phyloP scores from a whole-genome alignment of 2,113 vertebrate species.

The Dermatemys mawii region DNA sequence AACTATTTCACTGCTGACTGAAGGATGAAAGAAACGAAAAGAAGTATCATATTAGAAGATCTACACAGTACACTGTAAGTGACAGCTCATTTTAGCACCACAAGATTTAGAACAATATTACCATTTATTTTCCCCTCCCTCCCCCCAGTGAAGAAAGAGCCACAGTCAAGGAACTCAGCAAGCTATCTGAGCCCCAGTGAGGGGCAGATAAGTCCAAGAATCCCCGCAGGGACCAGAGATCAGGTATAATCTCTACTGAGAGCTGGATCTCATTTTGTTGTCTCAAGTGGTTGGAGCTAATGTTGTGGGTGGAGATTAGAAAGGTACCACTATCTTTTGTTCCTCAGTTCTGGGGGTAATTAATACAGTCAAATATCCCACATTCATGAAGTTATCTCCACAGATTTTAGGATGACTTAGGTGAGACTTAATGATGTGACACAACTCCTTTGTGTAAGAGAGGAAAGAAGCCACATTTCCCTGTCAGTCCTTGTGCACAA shows the following conservation, averaged over 20 bases:
- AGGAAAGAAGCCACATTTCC: not conserved
- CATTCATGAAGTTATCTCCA: not conserved
- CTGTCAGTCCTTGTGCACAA: not conserved
- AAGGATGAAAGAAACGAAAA: not conserved
- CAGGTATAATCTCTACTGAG: not conserved
- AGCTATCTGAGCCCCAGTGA: accelerated
- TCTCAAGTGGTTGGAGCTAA: not conserved
- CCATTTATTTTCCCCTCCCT: no score
- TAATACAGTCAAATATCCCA: not conserved
- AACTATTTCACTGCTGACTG: no score
- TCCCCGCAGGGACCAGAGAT: not conserved
- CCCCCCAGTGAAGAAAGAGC: not conserved
- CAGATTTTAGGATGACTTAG: not conserved
- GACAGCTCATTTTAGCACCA: not conserved
- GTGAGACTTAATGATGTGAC: not conserved
- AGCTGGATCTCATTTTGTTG: not conserved
- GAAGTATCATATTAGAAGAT: not conserved
- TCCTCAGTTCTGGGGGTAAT: not conserved
- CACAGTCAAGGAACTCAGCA: not conserved
- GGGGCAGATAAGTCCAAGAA: not conserved
- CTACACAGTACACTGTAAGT: not conserved
- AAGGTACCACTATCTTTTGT: accelerated
- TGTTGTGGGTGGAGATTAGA: not conserved
- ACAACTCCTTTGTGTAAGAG: not conserved
- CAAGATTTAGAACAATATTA: not conserved